phyloP scores from a whole-genome alignment of 2,113 vertebrate genomes.

The Pseudorasbora parva region DNA sequence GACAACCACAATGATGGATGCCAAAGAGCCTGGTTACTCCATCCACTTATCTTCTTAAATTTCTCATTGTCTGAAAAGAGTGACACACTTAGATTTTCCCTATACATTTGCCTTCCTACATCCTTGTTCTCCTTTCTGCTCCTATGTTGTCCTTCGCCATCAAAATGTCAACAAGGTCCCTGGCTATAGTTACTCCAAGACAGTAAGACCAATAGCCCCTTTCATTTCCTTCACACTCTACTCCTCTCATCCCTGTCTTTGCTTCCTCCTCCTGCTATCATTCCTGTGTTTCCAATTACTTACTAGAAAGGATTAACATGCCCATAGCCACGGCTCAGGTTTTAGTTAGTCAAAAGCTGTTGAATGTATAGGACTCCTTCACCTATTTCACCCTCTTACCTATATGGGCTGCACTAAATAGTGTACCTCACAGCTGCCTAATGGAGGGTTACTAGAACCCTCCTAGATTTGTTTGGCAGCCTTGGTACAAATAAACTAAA shows the following conservation, averaged over 20 bases:
- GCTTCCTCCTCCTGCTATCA: conserved; percentile 26
- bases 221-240: conserved; percentile 54
- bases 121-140: not conserved
- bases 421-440: not conserved
- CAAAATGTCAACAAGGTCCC: not conserved
- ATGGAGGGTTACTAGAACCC: not conserved
- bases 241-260: conserved; percentile 14
- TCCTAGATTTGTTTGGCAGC: not conserved
- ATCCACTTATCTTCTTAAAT: conserved; percentile 32
- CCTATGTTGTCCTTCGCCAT: not conserved
- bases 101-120: not conserved
- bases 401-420: not conserved
- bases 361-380: conserved; percentile 28
- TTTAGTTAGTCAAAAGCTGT: conserved; percentile 46
- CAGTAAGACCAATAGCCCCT: conserved; percentile 25
- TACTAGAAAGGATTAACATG: conserved; percentile 27
- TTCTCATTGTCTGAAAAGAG: not conserved
- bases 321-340: conserved; percentile 14
- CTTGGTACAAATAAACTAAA: not conserved
- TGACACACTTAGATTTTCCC: conserved; percentile 11
- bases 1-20: not conserved
- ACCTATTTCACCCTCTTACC: conserved; percentile 54
- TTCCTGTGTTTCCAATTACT: conserved; percentile 24
- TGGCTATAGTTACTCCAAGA: conserved; percentile 54
- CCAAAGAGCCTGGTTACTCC: not conserved